A percentile compares a stretch with the other conserved stretches of the same genome.
Evolutionary conservation across 2,888 invertebrate genomes (phyloP).

Genomic region (Uropetala carovei): DNA sequence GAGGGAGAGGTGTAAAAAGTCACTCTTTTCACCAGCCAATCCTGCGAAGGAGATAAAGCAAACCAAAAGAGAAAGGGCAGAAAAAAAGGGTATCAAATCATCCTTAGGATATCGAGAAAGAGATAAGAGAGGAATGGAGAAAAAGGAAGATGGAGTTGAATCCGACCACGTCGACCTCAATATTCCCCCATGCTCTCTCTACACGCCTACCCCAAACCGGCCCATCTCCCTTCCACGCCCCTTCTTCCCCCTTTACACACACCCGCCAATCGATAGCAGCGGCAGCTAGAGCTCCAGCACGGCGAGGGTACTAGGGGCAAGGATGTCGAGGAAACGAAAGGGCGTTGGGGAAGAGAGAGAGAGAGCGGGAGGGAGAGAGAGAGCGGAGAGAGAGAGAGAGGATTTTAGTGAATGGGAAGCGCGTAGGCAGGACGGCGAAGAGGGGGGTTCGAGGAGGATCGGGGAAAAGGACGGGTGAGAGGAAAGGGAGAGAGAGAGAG

Average conservation of each 20-base stretch:
- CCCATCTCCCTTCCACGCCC: background rate
- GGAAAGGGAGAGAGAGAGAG: background rate
- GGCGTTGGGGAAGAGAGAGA: background rate
- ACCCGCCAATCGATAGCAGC: constrained; percentile 49
- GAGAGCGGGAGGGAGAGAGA: background rate
- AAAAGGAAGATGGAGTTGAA: background rate
- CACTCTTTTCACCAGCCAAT: background rate
- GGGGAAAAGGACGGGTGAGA: background rate
- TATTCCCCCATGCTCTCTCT: constrained; percentile 6
- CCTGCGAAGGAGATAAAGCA: background rate
- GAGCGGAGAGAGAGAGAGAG: background rate
- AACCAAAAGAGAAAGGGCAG: background rate
- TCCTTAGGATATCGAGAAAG: background rate
- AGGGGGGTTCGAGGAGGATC: background rate
- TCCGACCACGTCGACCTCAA: background rate
- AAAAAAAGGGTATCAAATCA: background rate
- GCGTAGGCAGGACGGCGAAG: background rate
- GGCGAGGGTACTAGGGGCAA: background rate
- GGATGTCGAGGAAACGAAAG: constrained; percentile 29
- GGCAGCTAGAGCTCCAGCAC: constrained; percentile 25
- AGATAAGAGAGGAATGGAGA: background rate
- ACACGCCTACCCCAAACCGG: background rate
- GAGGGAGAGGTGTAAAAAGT: background rate
- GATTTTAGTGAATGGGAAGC: constrained; percentile 42
- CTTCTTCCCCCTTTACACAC: constrained; percentile 10